Percentiles rank a stretch among this genome's conserved stretches.
Evolutionary conservation across 1,140 invertebrate species (phyloP).

Genomic region (Araneus ventricosus): DNA sequence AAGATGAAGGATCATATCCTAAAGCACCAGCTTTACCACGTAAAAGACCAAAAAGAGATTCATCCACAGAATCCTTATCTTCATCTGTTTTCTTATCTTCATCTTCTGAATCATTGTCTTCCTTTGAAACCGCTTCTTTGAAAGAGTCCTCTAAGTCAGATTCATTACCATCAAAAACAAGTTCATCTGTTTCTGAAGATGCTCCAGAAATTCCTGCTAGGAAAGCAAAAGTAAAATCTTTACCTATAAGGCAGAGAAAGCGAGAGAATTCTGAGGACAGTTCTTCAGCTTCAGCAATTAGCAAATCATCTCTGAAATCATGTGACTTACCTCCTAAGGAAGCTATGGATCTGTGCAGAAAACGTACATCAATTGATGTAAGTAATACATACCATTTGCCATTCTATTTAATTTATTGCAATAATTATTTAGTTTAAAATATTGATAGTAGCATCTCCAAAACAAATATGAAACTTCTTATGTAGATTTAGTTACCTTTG

Average conservation of each 20-base stretch:
- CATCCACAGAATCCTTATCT: constrained; percentile 13
- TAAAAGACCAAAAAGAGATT: neutral
- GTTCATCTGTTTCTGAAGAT: neutral
- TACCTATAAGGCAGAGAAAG: neutral
- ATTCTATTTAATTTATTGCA: too few relatives aligned
- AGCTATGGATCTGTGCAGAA: constrained; percentile 40
- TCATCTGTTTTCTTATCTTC: constrained; percentile 56
- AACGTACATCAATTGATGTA: constrained; percentile 69
- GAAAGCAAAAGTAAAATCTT: constrained; percentile 44
- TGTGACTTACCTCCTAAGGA: constrained; percentile 21
- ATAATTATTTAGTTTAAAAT: too few relatives aligned
- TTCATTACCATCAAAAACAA: neutral
- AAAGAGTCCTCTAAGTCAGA: constrained; percentile 28
- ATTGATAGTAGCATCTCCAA: too few relatives aligned
- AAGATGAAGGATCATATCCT: neutral
- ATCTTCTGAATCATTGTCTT: constrained; percentile 54
- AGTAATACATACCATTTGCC: neutral
- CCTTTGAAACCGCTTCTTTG: constrained; percentile 41
- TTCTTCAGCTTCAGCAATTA: constrained; percentile 5
- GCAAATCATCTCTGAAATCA: neutral
- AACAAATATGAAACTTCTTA: too few relatives aligned
- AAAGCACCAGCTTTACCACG: constrained; percentile 46
- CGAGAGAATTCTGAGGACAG: constrained; percentile 19
- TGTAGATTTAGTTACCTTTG: too few relatives aligned
- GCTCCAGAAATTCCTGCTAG: constrained; percentile 37